Evolutionary conservation across 2,797 vertebrate species (phyloP).

Genomic region (Columba guinea): DNA sequence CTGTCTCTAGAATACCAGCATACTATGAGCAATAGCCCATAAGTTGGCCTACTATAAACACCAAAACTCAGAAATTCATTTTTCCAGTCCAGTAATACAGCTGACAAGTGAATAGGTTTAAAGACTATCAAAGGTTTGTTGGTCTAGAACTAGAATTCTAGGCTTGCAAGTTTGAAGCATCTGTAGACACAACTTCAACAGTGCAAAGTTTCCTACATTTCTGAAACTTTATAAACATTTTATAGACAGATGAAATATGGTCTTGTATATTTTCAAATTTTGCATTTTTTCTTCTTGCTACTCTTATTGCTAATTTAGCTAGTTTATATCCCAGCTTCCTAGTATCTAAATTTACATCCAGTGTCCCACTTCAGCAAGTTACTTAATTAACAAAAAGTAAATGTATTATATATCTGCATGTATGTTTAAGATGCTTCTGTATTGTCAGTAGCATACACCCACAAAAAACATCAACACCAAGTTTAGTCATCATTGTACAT

Average conservation of each 20-base stretch:
- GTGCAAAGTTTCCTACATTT: neutral
- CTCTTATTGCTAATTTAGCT: neutral
- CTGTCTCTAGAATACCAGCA: neutral
- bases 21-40: neutral
- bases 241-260: neutral
- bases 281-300: neutral
- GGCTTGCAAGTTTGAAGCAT: neutral
- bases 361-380: neutral
- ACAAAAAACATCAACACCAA: neutral
- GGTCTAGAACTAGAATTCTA: neutral
- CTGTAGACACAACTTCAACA: neutral
- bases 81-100: neutral
- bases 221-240: neutral
- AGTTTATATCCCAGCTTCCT: neutral
- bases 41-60: neutral
- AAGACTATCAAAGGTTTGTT: neutral
- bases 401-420: neutral
- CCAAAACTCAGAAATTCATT: neutral
- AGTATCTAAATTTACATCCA: neutral
- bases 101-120: neutral
- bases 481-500: neutral
- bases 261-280: neutral
- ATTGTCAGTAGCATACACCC: neutral
- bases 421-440: neutral
- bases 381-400: neutral